Conservation (phyloP, 2,113 vertebrate species). For the Micronisus gabar region DNA sequence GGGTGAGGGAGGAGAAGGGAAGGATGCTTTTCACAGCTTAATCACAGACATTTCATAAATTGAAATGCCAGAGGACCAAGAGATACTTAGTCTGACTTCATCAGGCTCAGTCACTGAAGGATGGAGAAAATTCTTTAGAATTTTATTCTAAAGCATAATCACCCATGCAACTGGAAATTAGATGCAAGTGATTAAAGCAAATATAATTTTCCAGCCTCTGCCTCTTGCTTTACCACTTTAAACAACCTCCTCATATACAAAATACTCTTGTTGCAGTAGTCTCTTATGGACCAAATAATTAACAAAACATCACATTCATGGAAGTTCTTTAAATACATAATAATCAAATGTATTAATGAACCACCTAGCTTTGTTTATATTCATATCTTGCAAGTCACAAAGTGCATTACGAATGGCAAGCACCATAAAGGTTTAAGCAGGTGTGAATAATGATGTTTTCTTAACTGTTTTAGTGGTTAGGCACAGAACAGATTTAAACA, state of each 20-base stretch:
- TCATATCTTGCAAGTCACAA: not conserved
- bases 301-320: not conserved
- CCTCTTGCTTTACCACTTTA: not conserved
- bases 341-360: not conserved
- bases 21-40: not conserved
- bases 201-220: not conserved
- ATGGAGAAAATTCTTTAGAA: not conserved
- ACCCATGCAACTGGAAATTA: not conserved
- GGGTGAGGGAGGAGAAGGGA: not conserved
- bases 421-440: not conserved
- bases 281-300: not conserved
- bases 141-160: not conserved
- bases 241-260: not conserved
- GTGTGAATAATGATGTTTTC: not conserved
- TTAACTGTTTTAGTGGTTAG: not conserved
- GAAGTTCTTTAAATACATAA: not conserved
- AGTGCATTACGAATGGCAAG: not conserved
- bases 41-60: not conserved
- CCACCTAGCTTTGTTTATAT: not conserved
- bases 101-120: not conserved
- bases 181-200: not conserved
- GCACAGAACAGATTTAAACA: not conserved
- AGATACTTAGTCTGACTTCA: not conserved
- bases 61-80: not conserved
- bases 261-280: not conserved